Evolutionary conservation across 2,797 vertebrate genomes (phyloP), one percentile per base, ranked within the genome.

Genomic region (Sylvilagus floridanus): DNA sequence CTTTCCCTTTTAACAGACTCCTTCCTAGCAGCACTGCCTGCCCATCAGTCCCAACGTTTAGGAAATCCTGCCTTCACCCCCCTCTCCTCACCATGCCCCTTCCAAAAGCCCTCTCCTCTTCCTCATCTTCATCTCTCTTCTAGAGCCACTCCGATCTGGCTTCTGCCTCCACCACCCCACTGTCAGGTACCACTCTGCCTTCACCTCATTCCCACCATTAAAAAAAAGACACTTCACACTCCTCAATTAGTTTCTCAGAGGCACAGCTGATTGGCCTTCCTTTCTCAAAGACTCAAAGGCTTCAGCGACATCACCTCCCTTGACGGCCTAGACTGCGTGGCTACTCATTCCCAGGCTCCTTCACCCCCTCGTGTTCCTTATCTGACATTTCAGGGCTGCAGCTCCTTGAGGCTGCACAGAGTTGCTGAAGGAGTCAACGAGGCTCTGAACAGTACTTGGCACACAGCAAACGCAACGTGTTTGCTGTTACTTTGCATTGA

Each of bases 371-470:
- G 19, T 5, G 37, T 13, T 62, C 37, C n/a, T 79, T 35, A 71
- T 42, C 12, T 50, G 50, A 37, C 37, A 73, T 63, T 65, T 65
- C 63, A 66, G 84, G 16, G 22, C 5, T 50, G n/a, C 19, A 11
- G 10, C 19, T 75, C 92, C 85, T 90, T 66, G 82, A 95, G 65
- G 30, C n/a, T 78, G 26, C 37, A 22, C 26, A 10, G 73, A 86
- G 17, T 32, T 71, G 62, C 2, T 21, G 30, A 66, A 82, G 85
- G 24, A 90, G 50, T 52, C 42, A 22, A n/a, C 54, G 69, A 88
- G 24, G 72, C 75, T 69, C 12, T 5, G 21, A 79, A 88, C 5
- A n/a, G 57, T 86, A 35, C 22, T 60, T 90, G 71, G 19, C 4
- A 11, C 68, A n/a, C 7, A 13, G 60, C 32, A 32, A 14, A 1